These are phyloP conservation scores for Echinometra lucunter DNA, from an alignment of 53 echinoderm and acorn worm genomes.

Conservation along the genomic window DNA sequence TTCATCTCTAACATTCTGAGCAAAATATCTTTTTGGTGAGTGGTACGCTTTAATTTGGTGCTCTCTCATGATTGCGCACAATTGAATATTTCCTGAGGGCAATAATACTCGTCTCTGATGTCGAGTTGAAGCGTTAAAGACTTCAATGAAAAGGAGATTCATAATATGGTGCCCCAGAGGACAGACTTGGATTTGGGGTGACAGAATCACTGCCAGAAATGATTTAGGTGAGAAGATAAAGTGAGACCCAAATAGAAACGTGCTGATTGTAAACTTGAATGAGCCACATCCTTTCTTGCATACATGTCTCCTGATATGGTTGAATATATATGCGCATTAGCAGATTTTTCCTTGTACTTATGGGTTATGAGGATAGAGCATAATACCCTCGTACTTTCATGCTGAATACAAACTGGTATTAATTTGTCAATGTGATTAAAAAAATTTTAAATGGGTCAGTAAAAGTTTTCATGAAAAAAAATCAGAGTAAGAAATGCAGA, in stretches of 20 bases:
- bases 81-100: constrained; percentile 29
- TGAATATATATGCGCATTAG: neutral
- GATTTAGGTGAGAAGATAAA: constrained; percentile 8
- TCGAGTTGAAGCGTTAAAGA: neutral
- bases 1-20: too few relatives aligned
- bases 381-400: too few relatives aligned
- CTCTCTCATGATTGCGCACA: constrained; percentile 20
- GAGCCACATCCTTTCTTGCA: neutral
- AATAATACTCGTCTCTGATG: neutral
- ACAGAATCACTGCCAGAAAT: constrained; percentile 15
- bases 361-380: too few relatives aligned
- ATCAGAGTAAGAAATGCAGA: too few relatives aligned
- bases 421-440: too few relatives aligned
- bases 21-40: too few relatives aligned
- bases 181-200: neutral
- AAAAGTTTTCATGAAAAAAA: too few relatives aligned
- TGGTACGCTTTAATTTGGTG: neutral
- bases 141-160: constrained; percentile 1
- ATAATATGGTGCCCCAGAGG: neutral
- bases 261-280: neutral
- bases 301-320: neutral
- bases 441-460: too few relatives aligned
- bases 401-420: too few relatives aligned
- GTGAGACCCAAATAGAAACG: neutral
- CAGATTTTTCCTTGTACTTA: too few relatives aligned